Percentiles rank a stretch among this genome's conserved stretches.
phyloP scores from a whole-genome alignment of 1,140 invertebrate species.

The Bombus impatiens region DNA sequence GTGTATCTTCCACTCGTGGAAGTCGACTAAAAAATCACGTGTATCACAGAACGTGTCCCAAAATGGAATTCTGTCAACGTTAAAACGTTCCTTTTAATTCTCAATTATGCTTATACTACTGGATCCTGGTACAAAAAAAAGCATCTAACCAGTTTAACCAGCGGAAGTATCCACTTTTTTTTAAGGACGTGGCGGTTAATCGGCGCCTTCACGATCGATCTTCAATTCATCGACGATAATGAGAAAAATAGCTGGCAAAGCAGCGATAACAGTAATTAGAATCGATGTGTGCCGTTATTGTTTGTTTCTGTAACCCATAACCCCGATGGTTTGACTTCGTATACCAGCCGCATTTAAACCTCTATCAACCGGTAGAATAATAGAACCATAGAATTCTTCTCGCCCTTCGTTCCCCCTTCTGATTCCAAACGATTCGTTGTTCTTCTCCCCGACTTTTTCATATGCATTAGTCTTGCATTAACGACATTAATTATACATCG shows the following conservation, averaged over 20 bases:
- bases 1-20: not conserved
- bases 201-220: constrained; percentile 24
- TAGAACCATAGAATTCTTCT: constrained; percentile 41
- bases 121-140: not conserved
- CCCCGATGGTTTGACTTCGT: constrained; percentile 35
- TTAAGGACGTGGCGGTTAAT: constrained; percentile 39
- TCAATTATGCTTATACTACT: not conserved
- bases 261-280: constrained; percentile 66
- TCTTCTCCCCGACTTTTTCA: not conserved
- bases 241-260: constrained; percentile 57
- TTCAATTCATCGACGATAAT: constrained; percentile 58
- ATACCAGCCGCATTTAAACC: constrained; percentile 47
- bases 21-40: not conserved
- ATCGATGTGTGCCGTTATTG: constrained; percentile 58
- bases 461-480: constrained; percentile 37
- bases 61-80: not conserved
- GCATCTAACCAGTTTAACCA: constrained; percentile 8
- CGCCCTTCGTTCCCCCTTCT: too few relatives aligned
- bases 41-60: not conserved
- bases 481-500: constrained; percentile 48
- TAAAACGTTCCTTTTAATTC: not conserved
- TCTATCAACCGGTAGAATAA: constrained; percentile 54
- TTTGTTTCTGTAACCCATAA: constrained; percentile 67
- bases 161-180: constrained; percentile 51
- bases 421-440: not conserved